A percentile compares a stretch with the other conserved stretches of the same genome.
These are phyloP conservation scores for Apamea monoglypha DNA, from an alignment of 2,888 invertebrate species.

Conservation along the genomic window DNA sequence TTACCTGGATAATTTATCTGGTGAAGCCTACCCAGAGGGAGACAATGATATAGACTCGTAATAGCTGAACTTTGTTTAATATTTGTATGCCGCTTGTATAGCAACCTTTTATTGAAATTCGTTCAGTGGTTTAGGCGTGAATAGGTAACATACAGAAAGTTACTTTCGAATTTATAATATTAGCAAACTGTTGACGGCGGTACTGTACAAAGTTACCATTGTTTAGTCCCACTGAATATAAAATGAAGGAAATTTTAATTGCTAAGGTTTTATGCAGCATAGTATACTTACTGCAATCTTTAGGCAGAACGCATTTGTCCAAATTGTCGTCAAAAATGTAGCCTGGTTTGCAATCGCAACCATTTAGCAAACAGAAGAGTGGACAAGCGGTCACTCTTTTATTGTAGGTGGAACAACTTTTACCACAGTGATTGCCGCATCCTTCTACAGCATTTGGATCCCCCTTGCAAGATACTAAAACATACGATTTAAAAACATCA, in stretches of 20 bases:
- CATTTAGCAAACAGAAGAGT: slow-evolving; percentile 25
- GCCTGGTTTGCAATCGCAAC: slow-evolving; percentile 60
- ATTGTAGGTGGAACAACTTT: slow-evolving; percentile 53
- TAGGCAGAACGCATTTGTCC: slow-evolving; percentile 44
- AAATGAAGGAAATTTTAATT: neutral
- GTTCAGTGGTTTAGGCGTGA: no score
- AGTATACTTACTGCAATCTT: slow-evolving; percentile 63
- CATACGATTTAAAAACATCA: slow-evolving; percentile 1
- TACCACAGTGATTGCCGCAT: slow-evolving; percentile 56
- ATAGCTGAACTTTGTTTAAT: neutral
- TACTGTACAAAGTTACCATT: neutral
- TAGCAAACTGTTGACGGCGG: neutral
- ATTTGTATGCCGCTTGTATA: neutral
- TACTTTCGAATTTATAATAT: neutral
- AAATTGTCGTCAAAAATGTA: slow-evolving; percentile 56
- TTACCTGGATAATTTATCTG: neutral
- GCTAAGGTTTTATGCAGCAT: neutral
- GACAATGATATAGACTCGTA: neutral
- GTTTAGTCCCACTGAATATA: neutral
- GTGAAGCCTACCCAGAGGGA: neutral
- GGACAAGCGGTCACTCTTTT: slow-evolving; percentile 35
- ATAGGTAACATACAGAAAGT: neutral
- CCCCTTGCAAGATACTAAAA: slow-evolving; percentile 62
- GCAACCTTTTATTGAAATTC: neutral
- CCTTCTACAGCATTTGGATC: slow-evolving; percentile 57